Conservation (phyloP, 2,888 invertebrate species). For the Orthosia incerta region DNA sequence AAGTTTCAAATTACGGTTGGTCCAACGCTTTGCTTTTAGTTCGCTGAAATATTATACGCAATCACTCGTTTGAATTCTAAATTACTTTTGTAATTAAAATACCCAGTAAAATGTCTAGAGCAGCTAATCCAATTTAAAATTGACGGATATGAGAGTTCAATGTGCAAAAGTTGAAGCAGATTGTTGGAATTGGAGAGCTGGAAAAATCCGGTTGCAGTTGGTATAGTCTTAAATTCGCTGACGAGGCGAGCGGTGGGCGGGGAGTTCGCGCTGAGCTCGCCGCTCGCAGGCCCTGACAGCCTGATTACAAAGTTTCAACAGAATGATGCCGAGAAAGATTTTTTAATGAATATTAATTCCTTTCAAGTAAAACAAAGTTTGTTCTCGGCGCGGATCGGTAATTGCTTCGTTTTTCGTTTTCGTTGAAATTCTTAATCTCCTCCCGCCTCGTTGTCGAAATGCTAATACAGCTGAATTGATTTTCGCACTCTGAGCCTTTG, state of each 20-base stretch:
- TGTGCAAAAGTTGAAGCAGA: constrained; percentile 65
- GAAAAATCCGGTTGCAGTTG: constrained; percentile 84
- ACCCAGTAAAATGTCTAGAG: constrained; percentile 56
- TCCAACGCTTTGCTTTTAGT: constrained; percentile 71
- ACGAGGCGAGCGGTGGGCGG: constrained; percentile 68
- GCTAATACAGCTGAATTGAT: constrained; percentile 71
- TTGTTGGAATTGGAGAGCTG: constrained; percentile 79
- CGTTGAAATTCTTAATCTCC: constrained; percentile 80
- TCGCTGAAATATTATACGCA: constrained; percentile 75
- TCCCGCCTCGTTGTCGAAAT: constrained; percentile 77
- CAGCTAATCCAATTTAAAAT: constrained; percentile 64
- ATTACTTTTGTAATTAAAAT: constrained; percentile 76
- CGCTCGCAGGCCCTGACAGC: constrained; percentile 72
- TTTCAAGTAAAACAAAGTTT: constrained; percentile 89
- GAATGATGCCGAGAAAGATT: constrained; percentile 87
- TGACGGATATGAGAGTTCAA: constrained; percentile 68
- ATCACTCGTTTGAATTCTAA: constrained; percentile 71
- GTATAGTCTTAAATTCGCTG: constrained; percentile 85
- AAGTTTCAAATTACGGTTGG: constrained; percentile 79
- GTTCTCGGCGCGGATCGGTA: constrained; percentile 84
- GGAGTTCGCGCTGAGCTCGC: constrained; percentile 54
- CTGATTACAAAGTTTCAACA: constrained; percentile 89
- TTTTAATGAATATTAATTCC: constrained; percentile 91
- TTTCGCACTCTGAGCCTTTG: constrained; percentile 64
- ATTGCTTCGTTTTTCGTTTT: constrained; percentile 86